Conservation (phyloP, 2,113 vertebrate genomes). For the Scopus umbretta region DNA sequence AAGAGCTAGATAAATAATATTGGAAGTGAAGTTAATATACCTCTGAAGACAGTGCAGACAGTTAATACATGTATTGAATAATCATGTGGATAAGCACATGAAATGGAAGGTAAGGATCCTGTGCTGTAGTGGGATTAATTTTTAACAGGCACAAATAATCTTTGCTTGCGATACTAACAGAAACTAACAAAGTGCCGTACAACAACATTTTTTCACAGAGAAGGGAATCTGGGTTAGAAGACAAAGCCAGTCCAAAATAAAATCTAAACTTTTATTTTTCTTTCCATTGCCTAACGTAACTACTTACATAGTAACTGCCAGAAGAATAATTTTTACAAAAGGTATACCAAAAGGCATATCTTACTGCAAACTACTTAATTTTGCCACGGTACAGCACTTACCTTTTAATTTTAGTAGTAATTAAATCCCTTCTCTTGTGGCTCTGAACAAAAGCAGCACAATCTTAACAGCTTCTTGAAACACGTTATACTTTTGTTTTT, state of each 20-base stretch:
- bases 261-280: background rate
- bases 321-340: background rate
- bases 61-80: background rate
- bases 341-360: background rate
- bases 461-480: slow-evolving; percentile 12
- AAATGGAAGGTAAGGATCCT: background rate
- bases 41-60: background rate
- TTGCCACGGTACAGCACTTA: background rate
- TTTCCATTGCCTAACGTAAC: background rate
- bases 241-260: background rate
- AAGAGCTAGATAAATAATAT: background rate
- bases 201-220: background rate
- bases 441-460: background rate
- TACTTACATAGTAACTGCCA: background rate
- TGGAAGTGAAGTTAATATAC: background rate
- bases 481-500: background rate
- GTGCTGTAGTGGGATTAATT: background rate
- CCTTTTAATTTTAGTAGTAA: background rate
- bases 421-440: background rate
- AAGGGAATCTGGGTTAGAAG: background rate
- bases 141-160: background rate
- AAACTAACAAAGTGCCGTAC: background rate
- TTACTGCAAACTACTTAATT: background rate
- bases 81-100: background rate
- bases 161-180: background rate